A percentile compares a stretch with the other conserved stretches of the same genome.
Evolutionary conservation across 2,888 invertebrate genomes (phyloP).

Genomic region (Euphydryas editha): DNA sequence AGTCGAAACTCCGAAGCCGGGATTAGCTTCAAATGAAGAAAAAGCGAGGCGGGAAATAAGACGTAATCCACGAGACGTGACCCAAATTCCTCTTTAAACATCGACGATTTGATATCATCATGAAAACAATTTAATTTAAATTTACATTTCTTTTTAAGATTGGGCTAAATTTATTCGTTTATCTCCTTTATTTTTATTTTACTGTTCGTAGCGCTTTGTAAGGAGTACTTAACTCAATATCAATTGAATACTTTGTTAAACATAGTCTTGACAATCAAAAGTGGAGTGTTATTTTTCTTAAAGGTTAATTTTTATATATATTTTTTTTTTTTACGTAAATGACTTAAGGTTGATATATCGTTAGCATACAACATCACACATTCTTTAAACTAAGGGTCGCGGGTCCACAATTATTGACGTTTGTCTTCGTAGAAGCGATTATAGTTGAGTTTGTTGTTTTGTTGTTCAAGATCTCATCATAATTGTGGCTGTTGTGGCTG

Average conservation of each 20-base stretch:
- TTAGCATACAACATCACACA: too few relatives aligned
- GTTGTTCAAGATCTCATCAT: too few relatives aligned
- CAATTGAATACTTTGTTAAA: conserved; percentile 1
- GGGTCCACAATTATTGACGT: too few relatives aligned
- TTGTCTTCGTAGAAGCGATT: too few relatives aligned
- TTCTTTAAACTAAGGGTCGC: too few relatives aligned
- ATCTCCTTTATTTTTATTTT: neutral
- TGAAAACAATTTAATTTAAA: conserved; percentile 77
- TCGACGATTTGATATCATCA: conserved; percentile 78
- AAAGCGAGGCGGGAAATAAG: conserved; percentile 80
- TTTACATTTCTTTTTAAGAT: conserved; percentile 62
- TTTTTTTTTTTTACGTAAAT: neutral
- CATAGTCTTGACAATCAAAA: neutral
- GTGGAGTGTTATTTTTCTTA: too few relatives aligned
- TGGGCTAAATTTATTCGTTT: conserved; percentile 51
- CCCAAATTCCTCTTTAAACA: conserved; percentile 79
- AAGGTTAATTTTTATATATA: too few relatives aligned
- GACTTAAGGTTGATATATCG: too few relatives aligned
- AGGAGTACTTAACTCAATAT: neutral
- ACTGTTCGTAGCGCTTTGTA: neutral
- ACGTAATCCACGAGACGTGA: conserved; percentile 81
- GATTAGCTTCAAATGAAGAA: conserved; percentile 82
- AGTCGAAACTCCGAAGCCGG: conserved; percentile 74
- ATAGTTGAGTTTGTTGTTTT: too few relatives aligned
- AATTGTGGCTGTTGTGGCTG: too few relatives aligned